Evolutionary conservation across 2,113 vertebrate genomes (phyloP).

Genomic region (Cryptotis parvus): DNA sequence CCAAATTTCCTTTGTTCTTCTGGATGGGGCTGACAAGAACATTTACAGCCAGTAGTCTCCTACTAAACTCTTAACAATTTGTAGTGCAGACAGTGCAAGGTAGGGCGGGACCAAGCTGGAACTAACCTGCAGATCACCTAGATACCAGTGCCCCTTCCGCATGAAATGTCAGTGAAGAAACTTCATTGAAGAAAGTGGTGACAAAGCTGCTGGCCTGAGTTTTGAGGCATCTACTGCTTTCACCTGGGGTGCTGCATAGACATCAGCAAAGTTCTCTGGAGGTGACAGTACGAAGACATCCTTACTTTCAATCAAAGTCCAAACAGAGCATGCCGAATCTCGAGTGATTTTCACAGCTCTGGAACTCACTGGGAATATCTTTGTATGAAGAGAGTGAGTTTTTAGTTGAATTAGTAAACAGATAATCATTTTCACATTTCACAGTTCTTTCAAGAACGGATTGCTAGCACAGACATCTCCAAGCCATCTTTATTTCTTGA

Average conservation of each 20-base stretch:
- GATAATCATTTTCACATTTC: not conserved
- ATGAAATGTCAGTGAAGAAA: too few relatives aligned
- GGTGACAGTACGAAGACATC: not conserved
- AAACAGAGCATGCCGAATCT: not conserved
- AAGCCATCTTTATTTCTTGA: not conserved
- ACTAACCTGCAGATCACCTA: not conserved
- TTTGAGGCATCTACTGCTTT: not conserved
- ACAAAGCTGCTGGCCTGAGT: not conserved
- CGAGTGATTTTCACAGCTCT: not conserved
- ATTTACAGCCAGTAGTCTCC: slow-evolving; percentile 73
- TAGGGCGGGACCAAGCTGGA: not conserved
- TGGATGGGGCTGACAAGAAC: slow-evolving; percentile 83
- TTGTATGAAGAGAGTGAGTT: not conserved
- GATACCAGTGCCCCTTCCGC: not conserved
- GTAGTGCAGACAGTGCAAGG: not conserved
- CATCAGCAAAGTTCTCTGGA: not conserved
- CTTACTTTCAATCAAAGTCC: not conserved
- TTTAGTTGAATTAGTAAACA: not conserved
- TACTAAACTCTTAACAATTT: slow-evolving; percentile 53
- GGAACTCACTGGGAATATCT: not conserved
- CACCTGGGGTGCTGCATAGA: not conserved
- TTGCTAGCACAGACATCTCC: not conserved
- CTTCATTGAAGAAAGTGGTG: not conserved
- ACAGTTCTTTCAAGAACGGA: too few relatives aligned
- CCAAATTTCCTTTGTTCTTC: slow-evolving; percentile 88